phyloP scores from a whole-genome alignment of 2,888 invertebrate genomes.

The Eueremaeus valkanovi region DNA sequence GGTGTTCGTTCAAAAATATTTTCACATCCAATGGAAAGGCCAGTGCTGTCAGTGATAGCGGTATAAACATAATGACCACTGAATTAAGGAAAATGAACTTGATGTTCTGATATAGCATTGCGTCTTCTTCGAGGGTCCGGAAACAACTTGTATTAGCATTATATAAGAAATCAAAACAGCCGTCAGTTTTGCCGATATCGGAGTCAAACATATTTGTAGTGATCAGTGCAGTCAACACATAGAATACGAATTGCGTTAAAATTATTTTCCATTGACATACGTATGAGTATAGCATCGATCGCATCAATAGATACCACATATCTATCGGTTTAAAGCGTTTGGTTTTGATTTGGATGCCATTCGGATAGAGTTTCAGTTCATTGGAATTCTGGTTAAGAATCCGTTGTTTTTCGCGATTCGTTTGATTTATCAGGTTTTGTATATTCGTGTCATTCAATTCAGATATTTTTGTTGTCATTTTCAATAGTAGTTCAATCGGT shows the following conservation, averaged over 20 bases:
- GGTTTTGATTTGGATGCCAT: not conserved
- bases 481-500: not conserved
- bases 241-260: not conserved
- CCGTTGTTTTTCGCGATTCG: not conserved
- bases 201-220: not conserved
- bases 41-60: not conserved
- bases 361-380: not conserved
- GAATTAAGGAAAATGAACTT: not conserved
- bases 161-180: not conserved
- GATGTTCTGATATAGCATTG: not conserved
- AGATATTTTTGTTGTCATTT: not conserved
- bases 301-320: not conserved
- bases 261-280: not conserved
- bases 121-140: slow-evolving; percentile 5
- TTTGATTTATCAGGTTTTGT: not conserved
- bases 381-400: not conserved
- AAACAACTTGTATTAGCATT: not conserved
- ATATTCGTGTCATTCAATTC: not conserved
- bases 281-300: not conserved
- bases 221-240: not conserved
- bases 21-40: not conserved
- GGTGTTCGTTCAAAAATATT: slow-evolving; percentile 35
- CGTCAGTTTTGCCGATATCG: slow-evolving; percentile 5
- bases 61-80: not conserved
- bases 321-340: not conserved